Base-by-base conservation (phyloP, 2,797 vertebrate species). In the Poecilia picta region DNA sequence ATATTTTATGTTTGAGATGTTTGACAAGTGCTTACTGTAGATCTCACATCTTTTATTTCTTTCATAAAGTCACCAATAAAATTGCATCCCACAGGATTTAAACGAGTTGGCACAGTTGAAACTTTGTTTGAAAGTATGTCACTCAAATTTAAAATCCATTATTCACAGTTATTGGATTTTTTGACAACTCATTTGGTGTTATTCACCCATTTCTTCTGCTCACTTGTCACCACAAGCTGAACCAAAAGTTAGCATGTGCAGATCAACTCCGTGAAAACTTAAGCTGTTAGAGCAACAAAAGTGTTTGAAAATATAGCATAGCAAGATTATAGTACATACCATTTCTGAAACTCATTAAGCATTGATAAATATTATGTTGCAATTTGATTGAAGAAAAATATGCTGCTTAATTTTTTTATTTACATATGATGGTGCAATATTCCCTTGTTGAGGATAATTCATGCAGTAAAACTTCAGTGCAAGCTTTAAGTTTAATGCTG, bases 121-220 rank as follows among this genome's bases (percentile, higher is more conserved):
- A 45, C 18, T 18, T 1, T 46, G 36, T 79, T 43, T 53, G 41
- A 76, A 72, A 71, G 3, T 53, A 36, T 47, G 68, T 62, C 39
- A 45, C 16, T 71, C 15, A 16, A 36, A 55, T 77, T 39, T 53
- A 16, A 70, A 47, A 18, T 53, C 8, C 13, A 45, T 57, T 76
- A 57, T 70, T 73, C 39, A 64, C 33, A 64, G 23, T 18, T n/a
- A 20, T 53, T 73, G 41, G 62, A 64, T 45, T 33, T 73, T 4
- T 46, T 41, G 5, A 2, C 2, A 39, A 62, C 12, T 28, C 7
- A 36, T 66, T 66, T 73, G 20, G 51, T 78, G 33, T 64, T 39
- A 83, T 74, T 57, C 11, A 47, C 73, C n/a, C 53, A 31, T 76
- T 74, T 76, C 70, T 72, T 73, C n/a, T 66, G 11, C 33, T 41